Evolutionary conservation across 2,797 vertebrate species (phyloP).

Genomic region (Gobio occitaniae): DNA sequence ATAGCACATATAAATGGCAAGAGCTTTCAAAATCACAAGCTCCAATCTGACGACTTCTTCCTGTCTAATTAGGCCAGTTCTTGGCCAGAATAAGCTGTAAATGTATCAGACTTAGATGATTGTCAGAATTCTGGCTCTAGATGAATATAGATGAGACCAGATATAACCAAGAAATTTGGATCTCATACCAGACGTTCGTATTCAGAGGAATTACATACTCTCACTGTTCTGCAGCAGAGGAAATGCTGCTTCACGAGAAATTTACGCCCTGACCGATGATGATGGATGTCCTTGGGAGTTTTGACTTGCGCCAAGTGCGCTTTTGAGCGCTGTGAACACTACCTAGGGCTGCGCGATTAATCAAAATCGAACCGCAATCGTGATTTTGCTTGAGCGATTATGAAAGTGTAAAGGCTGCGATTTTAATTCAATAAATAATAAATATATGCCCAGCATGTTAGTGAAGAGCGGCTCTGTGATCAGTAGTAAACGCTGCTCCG

Average conservation of each 20-base stretch:
- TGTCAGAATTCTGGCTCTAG: neutral
- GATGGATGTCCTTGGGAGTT: slow-evolving; percentile 42
- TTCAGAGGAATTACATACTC: neutral
- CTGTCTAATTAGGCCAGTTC: neutral
- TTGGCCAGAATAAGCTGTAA: slow-evolving; percentile 1
- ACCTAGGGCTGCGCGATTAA: too few relatives aligned
- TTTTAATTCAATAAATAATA: too few relatives aligned
- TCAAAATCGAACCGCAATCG: too few relatives aligned
- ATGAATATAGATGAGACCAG: slow-evolving; percentile 13
- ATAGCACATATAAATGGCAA: neutral
- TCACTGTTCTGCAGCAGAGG: slow-evolving; percentile 13
- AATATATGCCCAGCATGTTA: too few relatives aligned
- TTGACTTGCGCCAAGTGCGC: neutral
- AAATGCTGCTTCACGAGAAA: slow-evolving; percentile 1
- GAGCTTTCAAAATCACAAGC: neutral
- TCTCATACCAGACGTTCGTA: neutral
- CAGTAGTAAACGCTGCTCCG: too few relatives aligned
- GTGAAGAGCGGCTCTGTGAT: too few relatives aligned
- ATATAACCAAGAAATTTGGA: neutral
- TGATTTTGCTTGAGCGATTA: too few relatives aligned
- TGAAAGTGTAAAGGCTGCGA: too few relatives aligned
- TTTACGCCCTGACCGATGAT: slow-evolving; percentile 14
- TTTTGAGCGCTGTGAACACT: neutral
- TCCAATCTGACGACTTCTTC: neutral
- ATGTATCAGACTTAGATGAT: neutral